Percentiles rank a stretch among this genome's conserved stretches.
phyloP scores from a whole-genome alignment of 2,797 vertebrate genomes.

The Peromyscus eremicus region DNA sequence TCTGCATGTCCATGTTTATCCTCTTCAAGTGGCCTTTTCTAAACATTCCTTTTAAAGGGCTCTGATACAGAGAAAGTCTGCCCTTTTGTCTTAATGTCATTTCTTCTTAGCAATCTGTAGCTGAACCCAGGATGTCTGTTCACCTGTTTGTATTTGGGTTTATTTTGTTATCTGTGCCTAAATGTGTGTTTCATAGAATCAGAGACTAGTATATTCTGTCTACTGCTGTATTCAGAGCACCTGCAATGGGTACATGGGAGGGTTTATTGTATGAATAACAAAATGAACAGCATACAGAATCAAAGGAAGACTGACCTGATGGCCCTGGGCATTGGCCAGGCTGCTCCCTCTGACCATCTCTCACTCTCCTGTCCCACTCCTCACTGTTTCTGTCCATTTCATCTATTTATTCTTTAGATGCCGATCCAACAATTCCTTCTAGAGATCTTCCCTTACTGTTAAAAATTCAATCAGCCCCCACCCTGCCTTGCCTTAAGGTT shows the following conservation, averaged over 20 bases:
- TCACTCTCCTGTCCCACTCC: neutral
- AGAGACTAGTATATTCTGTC: neutral
- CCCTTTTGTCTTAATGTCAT: neutral
- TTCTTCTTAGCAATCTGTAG: neutral
- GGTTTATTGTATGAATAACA: neutral
- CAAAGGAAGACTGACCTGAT: neutral
- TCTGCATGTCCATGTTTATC: neutral
- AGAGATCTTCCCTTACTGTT: neutral
- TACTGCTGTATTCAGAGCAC: neutral
- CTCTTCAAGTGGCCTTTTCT: neutral
- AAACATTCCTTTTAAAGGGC: neutral
- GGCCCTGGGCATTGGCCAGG: neutral
- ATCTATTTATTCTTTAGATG: neutral
- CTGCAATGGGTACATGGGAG: neutral
- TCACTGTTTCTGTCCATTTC: neutral
- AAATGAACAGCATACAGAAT: neutral
- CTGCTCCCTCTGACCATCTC: neutral
- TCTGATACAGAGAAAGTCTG: neutral
- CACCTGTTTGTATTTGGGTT: neutral
- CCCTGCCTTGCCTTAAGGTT: neutral
- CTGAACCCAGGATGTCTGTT: neutral
- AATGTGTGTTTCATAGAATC: neutral
- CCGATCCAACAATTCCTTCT: neutral
- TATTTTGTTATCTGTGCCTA: neutral
- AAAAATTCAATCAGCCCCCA: neutral